phyloP scores from a whole-genome alignment of 2,888 invertebrate species.

The Strigamia maritima region DNA sequence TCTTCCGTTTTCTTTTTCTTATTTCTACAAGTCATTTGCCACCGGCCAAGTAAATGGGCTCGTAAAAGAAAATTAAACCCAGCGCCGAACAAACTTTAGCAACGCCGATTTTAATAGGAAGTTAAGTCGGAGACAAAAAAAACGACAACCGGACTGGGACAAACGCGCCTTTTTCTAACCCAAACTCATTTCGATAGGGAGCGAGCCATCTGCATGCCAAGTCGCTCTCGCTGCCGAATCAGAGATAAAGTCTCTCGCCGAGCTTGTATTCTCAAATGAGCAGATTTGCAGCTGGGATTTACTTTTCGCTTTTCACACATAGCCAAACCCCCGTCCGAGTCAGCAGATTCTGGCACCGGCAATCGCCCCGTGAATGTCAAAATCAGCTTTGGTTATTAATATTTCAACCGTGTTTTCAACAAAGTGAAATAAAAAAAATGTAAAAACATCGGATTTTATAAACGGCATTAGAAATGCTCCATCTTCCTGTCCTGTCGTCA shows the following conservation, averaged over 20 bases:
- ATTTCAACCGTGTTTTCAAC: neutral
- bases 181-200: conserved; percentile 3
- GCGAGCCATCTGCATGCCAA: conserved; percentile 7
- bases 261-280: conserved; percentile 11
- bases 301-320: neutral
- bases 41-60: conserved; percentile 11
- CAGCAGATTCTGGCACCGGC: neutral
- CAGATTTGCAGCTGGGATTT: conserved; percentile 9
- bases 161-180: neutral
- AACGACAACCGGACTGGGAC: neutral
- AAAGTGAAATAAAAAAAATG: neutral
- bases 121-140: neutral
- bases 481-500: too few relatives aligned
- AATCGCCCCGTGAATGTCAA: neutral
- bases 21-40: conserved; percentile 11
- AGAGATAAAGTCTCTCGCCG: neutral
- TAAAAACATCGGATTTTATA: neutral
- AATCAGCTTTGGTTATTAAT: neutral
- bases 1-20: conserved; percentile 11
- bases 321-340: neutral
- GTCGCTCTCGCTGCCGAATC: neutral
- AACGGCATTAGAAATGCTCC: too few relatives aligned
- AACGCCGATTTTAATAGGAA: conserved; percentile 16
- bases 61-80: conserved; percentile 12
- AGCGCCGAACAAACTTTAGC: conserved; percentile 2